Conservation (phyloP, 1,140 invertebrate species). For the Pachyrhynchus sulphureomaculatus region DNA sequence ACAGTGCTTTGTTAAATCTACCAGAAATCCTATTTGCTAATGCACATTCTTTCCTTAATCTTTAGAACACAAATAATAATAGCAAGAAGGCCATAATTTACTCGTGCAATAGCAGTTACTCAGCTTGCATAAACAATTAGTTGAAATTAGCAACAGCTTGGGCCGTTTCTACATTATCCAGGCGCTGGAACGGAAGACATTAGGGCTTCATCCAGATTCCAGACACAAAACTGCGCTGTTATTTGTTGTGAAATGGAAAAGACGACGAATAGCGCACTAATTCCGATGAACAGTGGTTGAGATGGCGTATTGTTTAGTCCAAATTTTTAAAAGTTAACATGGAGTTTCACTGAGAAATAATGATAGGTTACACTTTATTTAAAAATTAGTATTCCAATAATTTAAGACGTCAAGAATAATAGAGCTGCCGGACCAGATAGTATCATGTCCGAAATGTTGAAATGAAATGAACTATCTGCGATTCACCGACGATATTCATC, state of each 20-base stretch:
- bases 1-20: too few relatives aligned
- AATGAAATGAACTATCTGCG: too few relatives aligned
- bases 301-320: not conserved
- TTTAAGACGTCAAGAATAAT: too few relatives aligned
- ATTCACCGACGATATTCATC: too few relatives aligned
- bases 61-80: not conserved
- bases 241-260: slow-evolving; percentile 6
- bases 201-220: slow-evolving; percentile 24
- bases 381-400: too few relatives aligned
- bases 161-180: slow-evolving; percentile 11
- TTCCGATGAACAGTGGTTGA: not conserved
- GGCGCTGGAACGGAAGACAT: slow-evolving; percentile 17
- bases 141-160: slow-evolving; percentile 22
- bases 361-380: too few relatives aligned
- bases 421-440: too few relatives aligned
- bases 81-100: slow-evolving; percentile 10
- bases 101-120: slow-evolving; percentile 21
- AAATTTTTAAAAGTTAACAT: too few relatives aligned
- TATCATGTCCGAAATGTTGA: too few relatives aligned
- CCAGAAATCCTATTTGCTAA: not conserved
- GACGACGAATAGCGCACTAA: slow-evolving; percentile 4
- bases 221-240: slow-evolving; percentile 15
- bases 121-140: slow-evolving; percentile 25
- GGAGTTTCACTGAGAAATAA: too few relatives aligned
- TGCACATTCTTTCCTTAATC: not conserved